Percentiles rank a stretch among this genome's conserved stretches.
Evolutionary conservation across 1,140 invertebrate species (phyloP).

Genomic region (Diachasmimorpha longicaudata): DNA sequence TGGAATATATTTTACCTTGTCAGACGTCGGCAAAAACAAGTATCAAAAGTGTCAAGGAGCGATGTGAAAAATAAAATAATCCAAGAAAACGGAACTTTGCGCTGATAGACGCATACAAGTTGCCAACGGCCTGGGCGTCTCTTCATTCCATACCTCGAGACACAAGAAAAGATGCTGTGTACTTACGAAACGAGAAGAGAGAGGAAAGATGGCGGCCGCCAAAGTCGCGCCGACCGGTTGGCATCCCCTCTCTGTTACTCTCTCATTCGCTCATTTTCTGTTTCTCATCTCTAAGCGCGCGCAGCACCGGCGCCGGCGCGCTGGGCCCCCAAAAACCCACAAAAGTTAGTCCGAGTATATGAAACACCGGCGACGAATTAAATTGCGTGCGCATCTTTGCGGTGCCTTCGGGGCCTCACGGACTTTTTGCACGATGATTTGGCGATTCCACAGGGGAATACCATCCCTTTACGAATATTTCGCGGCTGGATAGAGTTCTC

Average conservation of each 20-base stretch:
- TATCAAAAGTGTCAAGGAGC: background rate
- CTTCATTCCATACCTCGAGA: background rate
- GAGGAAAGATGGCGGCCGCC: slow-evolving; percentile 7
- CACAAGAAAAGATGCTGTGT: background rate
- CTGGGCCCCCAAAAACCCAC: background rate
- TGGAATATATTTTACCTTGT: background rate
- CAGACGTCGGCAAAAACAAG: background rate
- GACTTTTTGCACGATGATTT: background rate
- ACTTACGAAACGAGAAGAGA: slow-evolving; percentile 25
- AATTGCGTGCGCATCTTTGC: background rate
- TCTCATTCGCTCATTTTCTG: slow-evolving; percentile 53
- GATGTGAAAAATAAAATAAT: no score
- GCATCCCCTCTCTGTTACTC: slow-evolving; percentile 28
- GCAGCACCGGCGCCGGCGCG: slow-evolving; percentile 32
- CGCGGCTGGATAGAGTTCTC: background rate
- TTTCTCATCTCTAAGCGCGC: slow-evolving; percentile 45
- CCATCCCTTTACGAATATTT: background rate
- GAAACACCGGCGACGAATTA: background rate
- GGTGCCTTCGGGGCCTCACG: background rate
- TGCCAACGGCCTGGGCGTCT: background rate
- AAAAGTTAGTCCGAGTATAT: background rate
- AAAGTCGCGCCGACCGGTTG: slow-evolving; percentile 54
- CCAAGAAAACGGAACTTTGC: background rate
- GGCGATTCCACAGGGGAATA: background rate
- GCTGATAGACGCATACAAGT: background rate